These are phyloP conservation scores for Phymastichus coffea DNA, from an alignment of 1,140 invertebrate genomes.

Conservation along the genomic window DNA sequence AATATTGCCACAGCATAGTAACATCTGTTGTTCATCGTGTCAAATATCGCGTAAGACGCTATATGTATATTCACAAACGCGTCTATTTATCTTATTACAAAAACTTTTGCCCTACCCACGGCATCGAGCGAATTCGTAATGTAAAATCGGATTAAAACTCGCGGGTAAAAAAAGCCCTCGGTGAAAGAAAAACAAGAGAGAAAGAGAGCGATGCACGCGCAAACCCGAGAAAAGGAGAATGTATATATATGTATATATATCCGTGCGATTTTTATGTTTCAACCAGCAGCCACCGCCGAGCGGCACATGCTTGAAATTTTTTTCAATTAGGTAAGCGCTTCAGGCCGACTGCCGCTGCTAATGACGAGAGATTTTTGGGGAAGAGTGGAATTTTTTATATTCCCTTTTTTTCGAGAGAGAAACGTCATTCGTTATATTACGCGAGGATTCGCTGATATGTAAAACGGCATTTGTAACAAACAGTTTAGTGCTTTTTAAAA, in stretches of 20 bases:
- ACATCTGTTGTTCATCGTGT: no score
- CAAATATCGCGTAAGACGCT: no score
- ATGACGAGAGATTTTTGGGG: constrained; percentile 10
- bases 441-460: no score
- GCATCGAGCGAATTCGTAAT: no score
- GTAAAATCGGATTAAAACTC: constrained; percentile 17
- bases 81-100: no score
- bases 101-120: no score
- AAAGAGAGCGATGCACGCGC: background rate
- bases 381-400: background rate
- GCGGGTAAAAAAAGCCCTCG: background rate
- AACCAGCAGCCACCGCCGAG: constrained; percentile 35
- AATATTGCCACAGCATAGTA: no score
- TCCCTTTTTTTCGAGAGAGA: background rate
- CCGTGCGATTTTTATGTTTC: constrained; percentile 34
- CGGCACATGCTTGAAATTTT: constrained; percentile 13
- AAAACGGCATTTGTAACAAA: no score
- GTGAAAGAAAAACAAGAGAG: background rate
- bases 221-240: constrained; percentile 4
- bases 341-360: background rate
- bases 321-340: constrained; percentile 17
- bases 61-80: no score
- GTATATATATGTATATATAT: background rate
- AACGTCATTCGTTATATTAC: constrained; percentile 8
- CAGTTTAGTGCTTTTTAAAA: no score